Percentiles rank a stretch among this genome's conserved stretches.
Evolutionary conservation across 2,113 vertebrate species (phyloP).

Genomic region (Sturnus vulgaris): DNA sequence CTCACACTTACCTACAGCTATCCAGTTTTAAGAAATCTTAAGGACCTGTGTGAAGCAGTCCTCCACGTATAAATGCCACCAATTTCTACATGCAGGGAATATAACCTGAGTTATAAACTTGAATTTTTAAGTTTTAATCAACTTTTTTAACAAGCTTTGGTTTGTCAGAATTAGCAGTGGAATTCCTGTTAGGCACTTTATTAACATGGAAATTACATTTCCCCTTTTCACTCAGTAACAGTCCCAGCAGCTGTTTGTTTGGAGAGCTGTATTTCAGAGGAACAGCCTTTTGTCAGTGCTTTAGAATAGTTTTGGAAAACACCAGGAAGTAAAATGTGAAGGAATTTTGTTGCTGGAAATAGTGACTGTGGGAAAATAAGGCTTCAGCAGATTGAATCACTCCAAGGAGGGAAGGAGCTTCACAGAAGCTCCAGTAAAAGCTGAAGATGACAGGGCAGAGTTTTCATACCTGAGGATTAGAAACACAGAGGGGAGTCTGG

Average conservation of each 20-base stretch:
- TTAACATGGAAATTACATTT: neutral
- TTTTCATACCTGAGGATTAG: conserved; percentile 66
- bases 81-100: neutral
- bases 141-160: neutral
- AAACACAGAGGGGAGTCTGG: neutral
- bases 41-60: neutral
- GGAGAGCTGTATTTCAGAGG: neutral
- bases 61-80: neutral
- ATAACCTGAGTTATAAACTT: neutral
- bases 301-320: neutral
- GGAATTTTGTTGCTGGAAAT: neutral
- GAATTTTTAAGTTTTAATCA: neutral
- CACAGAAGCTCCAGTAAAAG: neutral
- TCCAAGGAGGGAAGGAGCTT: neutral
- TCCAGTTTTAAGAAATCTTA: neutral
- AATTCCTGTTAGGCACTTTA: neutral
- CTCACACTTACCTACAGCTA: neutral
- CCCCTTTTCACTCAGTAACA: neutral
- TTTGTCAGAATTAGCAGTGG: neutral
- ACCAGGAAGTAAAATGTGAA: neutral
- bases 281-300: neutral
- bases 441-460: neutral
- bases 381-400: neutral
- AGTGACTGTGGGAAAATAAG: neutral
- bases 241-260: neutral